These are phyloP conservation scores for Apomyelois bistriatella DNA, from an alignment of 2,888 invertebrate species.

Conservation along the genomic window DNA sequence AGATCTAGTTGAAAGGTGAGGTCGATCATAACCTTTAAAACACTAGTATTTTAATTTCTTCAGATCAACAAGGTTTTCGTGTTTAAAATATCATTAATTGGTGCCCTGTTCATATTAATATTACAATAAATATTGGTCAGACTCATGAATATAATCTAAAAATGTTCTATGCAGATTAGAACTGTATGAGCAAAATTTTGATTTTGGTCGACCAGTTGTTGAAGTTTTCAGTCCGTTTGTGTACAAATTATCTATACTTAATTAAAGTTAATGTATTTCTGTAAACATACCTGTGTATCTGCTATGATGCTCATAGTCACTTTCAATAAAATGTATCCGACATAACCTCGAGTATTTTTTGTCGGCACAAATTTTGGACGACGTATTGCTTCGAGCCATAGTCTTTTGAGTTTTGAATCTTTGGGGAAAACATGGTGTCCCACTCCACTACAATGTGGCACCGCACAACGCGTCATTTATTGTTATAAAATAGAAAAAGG, in stretches of 20 bases:
- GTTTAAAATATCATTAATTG: too few relatives aligned
- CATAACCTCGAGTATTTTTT: neutral
- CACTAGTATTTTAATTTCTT: too few relatives aligned
- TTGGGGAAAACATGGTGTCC: neutral
- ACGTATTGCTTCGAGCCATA: neutral
- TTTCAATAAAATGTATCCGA: neutral
- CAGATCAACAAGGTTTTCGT: too few relatives aligned
- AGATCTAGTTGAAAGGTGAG: too few relatives aligned
- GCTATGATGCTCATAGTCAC: neutral
- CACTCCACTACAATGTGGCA: neutral
- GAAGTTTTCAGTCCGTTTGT: too few relatives aligned
- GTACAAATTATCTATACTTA: neutral
- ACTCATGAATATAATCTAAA: too few relatives aligned
- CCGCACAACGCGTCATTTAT: neutral
- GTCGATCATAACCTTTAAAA: too few relatives aligned
- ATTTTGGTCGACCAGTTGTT: too few relatives aligned
- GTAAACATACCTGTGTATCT: neutral
- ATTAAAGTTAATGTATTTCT: neutral
- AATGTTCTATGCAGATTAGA: too few relatives aligned
- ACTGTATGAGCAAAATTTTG: too few relatives aligned
- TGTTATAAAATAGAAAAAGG: neutral
- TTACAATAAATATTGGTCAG: too few relatives aligned
- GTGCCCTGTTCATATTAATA: too few relatives aligned
- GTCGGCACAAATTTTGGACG: neutral
- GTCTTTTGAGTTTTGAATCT: neutral